phyloP scores from a whole-genome alignment of 2,797 vertebrate species.

The Oophaga sylvatica region DNA sequence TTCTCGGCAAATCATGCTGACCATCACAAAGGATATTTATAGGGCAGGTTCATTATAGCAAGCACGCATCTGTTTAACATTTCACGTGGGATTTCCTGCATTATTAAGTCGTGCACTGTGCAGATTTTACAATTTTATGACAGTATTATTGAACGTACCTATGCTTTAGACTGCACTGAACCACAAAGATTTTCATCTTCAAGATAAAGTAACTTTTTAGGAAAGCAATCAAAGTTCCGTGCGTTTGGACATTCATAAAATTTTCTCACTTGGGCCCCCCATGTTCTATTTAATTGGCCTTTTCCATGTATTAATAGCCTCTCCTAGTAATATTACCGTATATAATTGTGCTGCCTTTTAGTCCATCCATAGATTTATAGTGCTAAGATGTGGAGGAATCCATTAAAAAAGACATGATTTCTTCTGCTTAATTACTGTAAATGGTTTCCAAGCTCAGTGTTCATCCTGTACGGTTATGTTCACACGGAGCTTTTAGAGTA shows the following conservation, averaged over 20 bases:
- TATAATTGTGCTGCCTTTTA: background rate
- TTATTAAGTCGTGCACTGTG: constrained; percentile 37
- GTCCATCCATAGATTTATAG: background rate
- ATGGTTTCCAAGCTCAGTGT: background rate
- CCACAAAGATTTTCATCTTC: background rate
- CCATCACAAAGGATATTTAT: constrained; percentile 66
- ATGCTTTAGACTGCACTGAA: background rate
- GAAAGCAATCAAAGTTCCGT: background rate
- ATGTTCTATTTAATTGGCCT: background rate
- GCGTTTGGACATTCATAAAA: background rate
- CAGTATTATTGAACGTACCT: background rate
- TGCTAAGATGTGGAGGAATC: background rate
- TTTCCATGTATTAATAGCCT: background rate
- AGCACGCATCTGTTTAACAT: constrained; percentile 65
- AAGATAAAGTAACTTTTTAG: constrained; percentile 1
- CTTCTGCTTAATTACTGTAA: background rate
- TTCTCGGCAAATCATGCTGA: constrained; percentile 56
- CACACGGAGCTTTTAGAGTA: too few species aligned
- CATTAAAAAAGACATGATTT: background rate
- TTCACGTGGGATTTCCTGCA: constrained; percentile 61
- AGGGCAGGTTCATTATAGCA: constrained; percentile 65
- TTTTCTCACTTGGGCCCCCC: background rate
- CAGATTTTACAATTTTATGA: constrained; percentile 37
- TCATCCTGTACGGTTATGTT: background rate
- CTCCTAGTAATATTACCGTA: background rate